Evolutionary conservation across 2,113 vertebrate genomes (phyloP).

Genomic region (Etia nguti): DNA sequence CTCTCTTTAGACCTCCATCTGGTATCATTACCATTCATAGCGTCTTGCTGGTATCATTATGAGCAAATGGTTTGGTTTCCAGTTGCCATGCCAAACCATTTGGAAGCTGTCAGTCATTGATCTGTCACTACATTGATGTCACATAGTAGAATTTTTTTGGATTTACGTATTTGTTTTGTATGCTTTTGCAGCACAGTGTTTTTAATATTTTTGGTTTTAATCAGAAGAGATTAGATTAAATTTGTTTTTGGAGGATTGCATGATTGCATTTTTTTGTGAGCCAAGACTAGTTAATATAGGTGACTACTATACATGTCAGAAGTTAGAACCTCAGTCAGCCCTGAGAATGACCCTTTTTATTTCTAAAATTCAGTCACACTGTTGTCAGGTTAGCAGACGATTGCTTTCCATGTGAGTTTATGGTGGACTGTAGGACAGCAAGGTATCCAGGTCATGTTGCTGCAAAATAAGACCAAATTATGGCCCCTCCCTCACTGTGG

Average conservation of each 20-base stretch:
- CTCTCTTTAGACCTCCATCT: not conserved
- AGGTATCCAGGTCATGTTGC: not conserved
- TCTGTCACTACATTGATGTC: not conserved
- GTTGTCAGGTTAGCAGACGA: not conserved
- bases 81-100: not conserved
- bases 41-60: not conserved
- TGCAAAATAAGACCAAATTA: rapidly evolving
- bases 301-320: not conserved
- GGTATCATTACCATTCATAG: not conserved
- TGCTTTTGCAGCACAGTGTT: not conserved
- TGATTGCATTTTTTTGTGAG: not conserved
- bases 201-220: not conserved
- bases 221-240: not conserved
- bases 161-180: not conserved
- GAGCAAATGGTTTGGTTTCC: not conserved
- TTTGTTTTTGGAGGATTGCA: not conserved
- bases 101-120: not conserved
- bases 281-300: not conserved
- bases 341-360: not conserved
- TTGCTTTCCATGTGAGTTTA: not conserved
- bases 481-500: not conserved
- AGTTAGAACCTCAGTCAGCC: not conserved
- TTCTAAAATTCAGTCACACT: not conserved
- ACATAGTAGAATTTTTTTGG: not conserved
- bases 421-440: not conserved